phyloP scores from a whole-genome alignment of 2,888 invertebrate species.

The Pachydiplax longipennis region DNA sequence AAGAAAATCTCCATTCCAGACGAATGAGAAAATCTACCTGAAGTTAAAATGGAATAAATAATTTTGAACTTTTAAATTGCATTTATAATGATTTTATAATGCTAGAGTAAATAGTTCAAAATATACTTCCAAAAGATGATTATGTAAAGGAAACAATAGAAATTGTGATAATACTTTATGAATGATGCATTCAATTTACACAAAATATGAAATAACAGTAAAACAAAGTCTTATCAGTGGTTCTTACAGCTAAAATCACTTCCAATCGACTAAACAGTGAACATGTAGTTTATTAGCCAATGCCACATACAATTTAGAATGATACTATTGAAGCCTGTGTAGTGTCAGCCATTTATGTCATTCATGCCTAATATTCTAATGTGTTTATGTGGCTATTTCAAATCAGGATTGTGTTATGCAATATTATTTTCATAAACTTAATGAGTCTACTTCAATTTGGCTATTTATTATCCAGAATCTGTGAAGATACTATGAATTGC shows the following conservation, averaged over 20 bases:
- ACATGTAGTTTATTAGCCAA: conserved; percentile 24
- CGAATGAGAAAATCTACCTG: too few species aligned
- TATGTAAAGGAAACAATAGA: too few species aligned
- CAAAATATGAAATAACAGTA: neutral
- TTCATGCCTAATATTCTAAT: neutral
- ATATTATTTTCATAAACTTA: neutral
- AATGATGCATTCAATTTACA: neutral
- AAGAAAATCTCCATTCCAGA: too few species aligned
- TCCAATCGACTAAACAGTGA: neutral
- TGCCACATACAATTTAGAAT: conserved; percentile 27
- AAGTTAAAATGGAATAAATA: too few species aligned
- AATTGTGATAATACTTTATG: neutral
- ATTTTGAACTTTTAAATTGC: too few species aligned
- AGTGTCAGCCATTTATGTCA: neutral
- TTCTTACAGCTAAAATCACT: neutral
- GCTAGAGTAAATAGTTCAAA: too few species aligned
- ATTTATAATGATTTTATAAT: too few species aligned
- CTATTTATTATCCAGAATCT: neutral
- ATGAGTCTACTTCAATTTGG: neutral
- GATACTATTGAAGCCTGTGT: conserved; percentile 18
- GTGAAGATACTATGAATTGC: neutral
- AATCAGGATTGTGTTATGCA: neutral
- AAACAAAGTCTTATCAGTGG: neutral
- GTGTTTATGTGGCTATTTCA: neutral
- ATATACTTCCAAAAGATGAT: too few species aligned